phyloP scores from a whole-genome alignment of 2,797 vertebrate genomes.

The Macroramphosus scolopax region DNA sequence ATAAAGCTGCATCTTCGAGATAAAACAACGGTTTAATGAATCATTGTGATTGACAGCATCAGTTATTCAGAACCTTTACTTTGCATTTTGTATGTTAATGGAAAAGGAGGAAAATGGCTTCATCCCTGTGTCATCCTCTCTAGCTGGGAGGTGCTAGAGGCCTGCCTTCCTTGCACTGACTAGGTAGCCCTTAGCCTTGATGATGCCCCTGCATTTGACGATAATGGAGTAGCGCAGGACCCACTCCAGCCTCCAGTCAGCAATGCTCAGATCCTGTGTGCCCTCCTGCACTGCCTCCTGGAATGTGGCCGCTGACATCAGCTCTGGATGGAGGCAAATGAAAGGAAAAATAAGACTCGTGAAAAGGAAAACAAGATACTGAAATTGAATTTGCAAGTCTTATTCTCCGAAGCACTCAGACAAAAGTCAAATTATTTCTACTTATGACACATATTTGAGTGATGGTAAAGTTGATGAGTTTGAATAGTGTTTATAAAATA shows the following conservation, averaged over 20 bases:
- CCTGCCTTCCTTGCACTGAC: slow-evolving; percentile 86
- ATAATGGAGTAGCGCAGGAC: slow-evolving; percentile 97
- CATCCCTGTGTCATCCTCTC: slow-evolving; percentile 27
- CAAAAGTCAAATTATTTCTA: too few species aligned
- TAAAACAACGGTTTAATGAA: too few species aligned
- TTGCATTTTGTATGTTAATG: slow-evolving; percentile 26
- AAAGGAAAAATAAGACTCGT: slow-evolving; percentile 6
- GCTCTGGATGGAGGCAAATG: slow-evolving; percentile 84
- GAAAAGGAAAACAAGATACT: not conserved
- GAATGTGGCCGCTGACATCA: slow-evolving; percentile 89
- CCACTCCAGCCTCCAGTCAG: slow-evolving; percentile 91
- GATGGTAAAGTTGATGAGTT: too few species aligned
- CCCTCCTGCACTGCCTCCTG: slow-evolving; percentile 85
- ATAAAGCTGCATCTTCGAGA: too few species aligned
- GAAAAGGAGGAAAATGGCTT: slow-evolving; percentile 55
- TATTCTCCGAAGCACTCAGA: too few species aligned
- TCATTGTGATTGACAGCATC: slow-evolving; percentile 20
- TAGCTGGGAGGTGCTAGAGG: slow-evolving; percentile 53
- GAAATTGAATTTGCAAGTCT: too few species aligned
- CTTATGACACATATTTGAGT: too few species aligned
- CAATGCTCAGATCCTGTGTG: slow-evolving; percentile 74
- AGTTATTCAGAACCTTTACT: slow-evolving; percentile 19
- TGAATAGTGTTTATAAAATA: too few species aligned
- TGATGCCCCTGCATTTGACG: slow-evolving; percentile 97
- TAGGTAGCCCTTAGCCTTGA: slow-evolving; percentile 98